Evolutionary conservation across 2,113 vertebrate genomes (phyloP).

Genomic region (Sturnira hondurensis): DNA sequence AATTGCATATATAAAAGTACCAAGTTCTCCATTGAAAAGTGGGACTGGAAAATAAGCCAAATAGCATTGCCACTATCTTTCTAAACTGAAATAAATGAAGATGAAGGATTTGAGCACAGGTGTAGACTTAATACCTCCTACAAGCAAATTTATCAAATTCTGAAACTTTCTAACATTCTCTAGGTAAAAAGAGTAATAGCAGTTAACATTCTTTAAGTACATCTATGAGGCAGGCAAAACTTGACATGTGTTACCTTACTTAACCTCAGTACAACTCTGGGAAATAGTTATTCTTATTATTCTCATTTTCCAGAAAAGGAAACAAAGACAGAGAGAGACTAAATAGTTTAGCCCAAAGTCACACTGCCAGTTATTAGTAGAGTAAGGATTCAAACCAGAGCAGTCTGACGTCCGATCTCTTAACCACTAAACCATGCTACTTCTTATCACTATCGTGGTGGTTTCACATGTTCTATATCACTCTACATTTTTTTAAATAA

Average conservation of each 20-base stretch:
- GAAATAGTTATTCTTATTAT: background rate
- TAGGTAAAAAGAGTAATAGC: background rate
- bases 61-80: background rate
- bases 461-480: background rate
- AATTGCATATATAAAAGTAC: constrained; percentile 16
- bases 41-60: background rate
- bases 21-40: background rate
- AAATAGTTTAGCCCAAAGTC: background rate
- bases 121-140: background rate
- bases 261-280: background rate
- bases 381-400: background rate
- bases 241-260: background rate
- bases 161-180: background rate
- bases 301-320: background rate
- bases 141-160: background rate
- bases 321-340: background rate
- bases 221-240: constrained; percentile 15
- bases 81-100: constrained; percentile 1
- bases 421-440: background rate
- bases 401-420: background rate
- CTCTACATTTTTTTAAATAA: background rate
- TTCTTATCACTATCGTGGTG: background rate
- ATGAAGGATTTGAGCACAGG: background rate
- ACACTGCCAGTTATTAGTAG: background rate
- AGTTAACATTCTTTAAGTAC: background rate